Evolutionary conservation across 2,888 invertebrate genomes (phyloP), one percentile per base, ranked within the genome.

Genomic region (Camponotus fellah): DNA sequence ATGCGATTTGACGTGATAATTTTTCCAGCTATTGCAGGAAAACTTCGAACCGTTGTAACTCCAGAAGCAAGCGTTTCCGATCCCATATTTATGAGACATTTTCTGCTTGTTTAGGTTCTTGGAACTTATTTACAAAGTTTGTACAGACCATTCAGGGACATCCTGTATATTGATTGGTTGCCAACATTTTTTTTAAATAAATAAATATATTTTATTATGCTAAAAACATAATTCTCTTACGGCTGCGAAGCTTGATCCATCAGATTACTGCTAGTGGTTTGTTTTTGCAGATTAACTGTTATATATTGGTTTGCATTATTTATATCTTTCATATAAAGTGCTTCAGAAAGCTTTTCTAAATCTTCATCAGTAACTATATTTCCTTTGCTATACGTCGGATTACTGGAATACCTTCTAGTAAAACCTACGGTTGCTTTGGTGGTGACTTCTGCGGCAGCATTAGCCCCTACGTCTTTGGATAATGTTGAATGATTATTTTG

Each of bases 161-260:
- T 0, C 26, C 0, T 49, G 46, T 46, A 8, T 8, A 49, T n/a
- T 49, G 8, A 49, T 8, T 17, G 17, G 6, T n/a, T 49, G 17
- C 5, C 6, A 49, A 49, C 2, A 17, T 49, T 49, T 49, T 49
- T 49, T 17, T n/a, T 49, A 49, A n/a, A 49, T 49, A 49, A n/a
- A n/a, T 49, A 49, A 49, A 74, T 60, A 32, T 37, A 40, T 58
- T 26, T 26, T 62, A 62, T 60, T 58, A 21, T 26, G 2, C 2
- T 49, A 6, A n/a, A 26, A n/a, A 46, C 34, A 34, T 43, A 17
- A 71, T 40, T 95, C 97, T 95, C 97, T 96, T 96, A 98, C 98
- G 97, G 97, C 89, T 96, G 95, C 40, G 97, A 96, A 9, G 98
- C 97, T 94, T 97, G 96, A 93, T 98, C 98, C 17, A 95, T 96